Conservation (phyloP, 1,140 invertebrate genomes). For the Trachymyrmex septentrionalis region DNA sequence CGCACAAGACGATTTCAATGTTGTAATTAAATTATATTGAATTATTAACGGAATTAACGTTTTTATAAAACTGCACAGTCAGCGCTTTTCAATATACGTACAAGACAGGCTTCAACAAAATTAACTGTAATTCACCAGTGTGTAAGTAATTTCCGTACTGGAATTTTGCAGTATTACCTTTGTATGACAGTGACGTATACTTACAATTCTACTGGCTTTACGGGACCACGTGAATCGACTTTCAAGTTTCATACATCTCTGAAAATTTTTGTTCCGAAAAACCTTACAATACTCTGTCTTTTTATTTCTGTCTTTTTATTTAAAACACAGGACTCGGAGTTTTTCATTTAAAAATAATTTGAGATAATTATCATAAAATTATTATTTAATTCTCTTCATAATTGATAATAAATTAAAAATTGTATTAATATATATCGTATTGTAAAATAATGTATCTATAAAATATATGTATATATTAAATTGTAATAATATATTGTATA, state of each 20-base stretch:
- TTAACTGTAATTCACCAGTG: not conserved
- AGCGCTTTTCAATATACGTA: not conserved
- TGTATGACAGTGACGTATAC: constrained; percentile 67
- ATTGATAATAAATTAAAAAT: not conserved
- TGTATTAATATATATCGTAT: not conserved
- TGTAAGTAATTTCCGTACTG: constrained; percentile 25
- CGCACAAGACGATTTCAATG: not conserved
- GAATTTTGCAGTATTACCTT: constrained; percentile 33
- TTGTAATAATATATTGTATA: not conserved
- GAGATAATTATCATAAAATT: not conserved
- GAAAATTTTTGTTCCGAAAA: constrained; percentile 66
- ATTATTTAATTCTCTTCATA: not conserved
- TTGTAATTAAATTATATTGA: constrained; percentile 1
- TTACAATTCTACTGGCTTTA: constrained; percentile 49
- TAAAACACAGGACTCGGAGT: not conserved
- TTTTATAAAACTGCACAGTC: not conserved
- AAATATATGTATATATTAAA: not conserved
- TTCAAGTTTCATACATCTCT: constrained; percentile 49
- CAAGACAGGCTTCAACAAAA: constrained; percentile 11
- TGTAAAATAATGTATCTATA: not conserved
- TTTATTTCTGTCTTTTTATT: constrained; percentile 7
- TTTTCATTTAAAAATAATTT: constrained; percentile 1
- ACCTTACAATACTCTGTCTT: constrained; percentile 39
- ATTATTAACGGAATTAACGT: not conserved
- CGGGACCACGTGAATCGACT: constrained; percentile 63